Conservation (phyloP, 2,797 vertebrate species). For the Hyperoplus lanceolatus region DNA sequence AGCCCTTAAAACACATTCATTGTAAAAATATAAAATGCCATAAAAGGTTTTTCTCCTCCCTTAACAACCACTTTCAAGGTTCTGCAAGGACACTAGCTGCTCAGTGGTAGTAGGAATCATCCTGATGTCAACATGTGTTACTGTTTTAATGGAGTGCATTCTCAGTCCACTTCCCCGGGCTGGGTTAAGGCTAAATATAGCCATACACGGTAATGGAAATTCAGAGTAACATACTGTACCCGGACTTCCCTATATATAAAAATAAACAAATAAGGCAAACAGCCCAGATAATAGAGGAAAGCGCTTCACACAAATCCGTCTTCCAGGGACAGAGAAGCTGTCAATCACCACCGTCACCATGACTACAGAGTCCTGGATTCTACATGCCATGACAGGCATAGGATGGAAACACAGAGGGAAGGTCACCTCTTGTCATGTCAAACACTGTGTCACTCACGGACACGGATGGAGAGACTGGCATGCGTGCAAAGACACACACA, state of each 20-base stretch:
- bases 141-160: constrained; percentile 8
- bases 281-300: constrained; percentile 65
- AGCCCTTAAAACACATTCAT: constrained; percentile 14
- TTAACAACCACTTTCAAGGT: constrained; percentile 37
- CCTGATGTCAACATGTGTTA: constrained; percentile 37
- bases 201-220: constrained; percentile 27
- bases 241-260: constrained; percentile 13
- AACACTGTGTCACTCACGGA: constrained; percentile 53
- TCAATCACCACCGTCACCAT: constrained; percentile 78
- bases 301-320: constrained; percentile 73
- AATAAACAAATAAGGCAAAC: constrained; percentile 39
- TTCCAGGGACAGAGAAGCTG: constrained; percentile 66
- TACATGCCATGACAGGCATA: constrained; percentile 65
- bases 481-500: constrained; percentile 20
- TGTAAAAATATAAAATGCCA: constrained; percentile 28
- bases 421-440: constrained; percentile 83
- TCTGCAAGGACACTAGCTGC: constrained; percentile 21
- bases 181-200: constrained; percentile 49
- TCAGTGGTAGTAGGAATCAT: constrained; percentile 13
- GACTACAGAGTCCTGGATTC: constrained; percentile 73
- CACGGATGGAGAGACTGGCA: constrained; percentile 40
- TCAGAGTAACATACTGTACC: constrained; percentile 42
- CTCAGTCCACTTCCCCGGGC: constrained; percentile 5
- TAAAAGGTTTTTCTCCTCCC: constrained; percentile 18
- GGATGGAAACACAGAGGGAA: constrained; percentile 75